Conservation (phyloP, 2,888 invertebrate species). For the Ischnura elegans region DNA sequence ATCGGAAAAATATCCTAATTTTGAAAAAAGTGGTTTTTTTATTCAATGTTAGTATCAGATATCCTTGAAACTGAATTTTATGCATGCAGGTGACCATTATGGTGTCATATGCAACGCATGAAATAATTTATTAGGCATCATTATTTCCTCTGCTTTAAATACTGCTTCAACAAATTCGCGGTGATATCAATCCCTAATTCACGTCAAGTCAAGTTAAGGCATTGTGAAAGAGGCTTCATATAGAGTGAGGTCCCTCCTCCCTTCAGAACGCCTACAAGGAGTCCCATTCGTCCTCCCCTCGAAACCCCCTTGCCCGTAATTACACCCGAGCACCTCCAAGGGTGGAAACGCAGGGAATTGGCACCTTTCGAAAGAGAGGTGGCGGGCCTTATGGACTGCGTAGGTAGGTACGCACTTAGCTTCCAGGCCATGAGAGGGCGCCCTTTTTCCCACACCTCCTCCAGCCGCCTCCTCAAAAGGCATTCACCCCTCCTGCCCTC, state of each 20-base stretch:
- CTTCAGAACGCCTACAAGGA: background rate
- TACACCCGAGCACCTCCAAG: slow-evolving; percentile 4
- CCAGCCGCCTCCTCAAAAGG: background rate
- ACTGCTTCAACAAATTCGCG: background rate
- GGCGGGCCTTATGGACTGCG: background rate
- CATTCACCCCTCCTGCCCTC: background rate
- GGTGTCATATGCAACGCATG: no score
- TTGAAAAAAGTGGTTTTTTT: no score
- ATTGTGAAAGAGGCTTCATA: no score
- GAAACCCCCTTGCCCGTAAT: background rate
- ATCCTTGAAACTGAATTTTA: no score
- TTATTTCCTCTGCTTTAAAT: background rate
- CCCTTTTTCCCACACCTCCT: background rate
- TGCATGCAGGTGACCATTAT: no score
- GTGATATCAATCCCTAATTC: background rate
- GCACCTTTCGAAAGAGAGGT: background rate
- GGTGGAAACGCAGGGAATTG: background rate
- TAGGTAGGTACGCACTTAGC: background rate
- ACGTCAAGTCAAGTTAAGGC: no score
- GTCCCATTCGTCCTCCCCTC: background rate
- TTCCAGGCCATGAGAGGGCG: background rate
- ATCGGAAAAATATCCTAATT: no score
- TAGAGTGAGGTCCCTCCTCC: background rate
- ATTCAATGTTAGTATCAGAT: no score
- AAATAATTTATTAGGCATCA: background rate